Base-by-base conservation (phyloP, 2,113 vertebrate species). In the Addax nasomaculatus region DNA sequence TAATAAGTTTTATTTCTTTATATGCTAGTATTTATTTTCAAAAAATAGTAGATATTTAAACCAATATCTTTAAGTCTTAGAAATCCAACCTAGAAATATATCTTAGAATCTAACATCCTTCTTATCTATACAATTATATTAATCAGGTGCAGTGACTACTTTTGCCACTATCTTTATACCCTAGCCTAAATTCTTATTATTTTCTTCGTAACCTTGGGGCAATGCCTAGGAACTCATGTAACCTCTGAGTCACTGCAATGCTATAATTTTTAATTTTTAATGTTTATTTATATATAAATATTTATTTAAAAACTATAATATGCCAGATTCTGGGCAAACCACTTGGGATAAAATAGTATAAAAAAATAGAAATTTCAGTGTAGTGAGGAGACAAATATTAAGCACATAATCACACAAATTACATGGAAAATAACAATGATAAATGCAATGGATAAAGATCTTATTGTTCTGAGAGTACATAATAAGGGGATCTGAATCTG, bases 1-100 rank as follows among this genome's bases (percentile, higher is more conserved):
- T 51, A 94, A n/a, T 83, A 25, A 92, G 39, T 60, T 92, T n/a
- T 8, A 29, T 96, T 93, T 96, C 14, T 80, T 93, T 19, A 88
- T 10, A 88, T 79, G 15, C 15, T 86, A 80, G 78, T 49, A 79
- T 80, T 60, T 57, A 89, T 84, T 87, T 95, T 33, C 62, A 93
- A 91, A 49, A 90, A 64, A 8, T 70, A 8, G 25, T 16, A 86
- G 11, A 58, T 36, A 0, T 58, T 89, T 45, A 15, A 79, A 80
- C 7, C 3, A 95, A 25, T 58, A 78, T 43, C 7, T 78, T 57
- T 87, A 95, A 49, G 29, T 73, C 25, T 97, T 95, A 92, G 29
- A 90, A 96, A 58, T 36, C 7, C 23, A 85, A 85, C 15, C 11
- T 17, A 64, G 19, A 29, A 5, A 13, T 80, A 36, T 0, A 88